phyloP scores from a whole-genome alignment of 35 echinoderm and acorn worm species.

The Lytechinus pictus region DNA sequence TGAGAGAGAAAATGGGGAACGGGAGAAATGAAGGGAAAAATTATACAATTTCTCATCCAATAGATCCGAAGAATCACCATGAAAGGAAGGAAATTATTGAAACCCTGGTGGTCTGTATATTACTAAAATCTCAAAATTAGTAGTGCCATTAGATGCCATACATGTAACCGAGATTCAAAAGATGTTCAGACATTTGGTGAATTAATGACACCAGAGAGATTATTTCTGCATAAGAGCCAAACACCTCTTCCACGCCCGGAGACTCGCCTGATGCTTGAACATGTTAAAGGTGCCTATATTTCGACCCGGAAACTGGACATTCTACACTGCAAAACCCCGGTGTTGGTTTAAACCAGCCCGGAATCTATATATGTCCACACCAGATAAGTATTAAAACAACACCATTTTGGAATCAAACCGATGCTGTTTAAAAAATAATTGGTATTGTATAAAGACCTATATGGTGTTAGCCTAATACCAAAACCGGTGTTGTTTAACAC shows the following conservation, averaged over 20 bases:
- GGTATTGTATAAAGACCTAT: too few relatives aligned
- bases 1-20: too few relatives aligned
- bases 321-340: too few relatives aligned
- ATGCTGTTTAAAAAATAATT: too few relatives aligned
- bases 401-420: too few relatives aligned
- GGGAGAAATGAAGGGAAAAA: background rate
- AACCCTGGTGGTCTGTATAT: background rate
- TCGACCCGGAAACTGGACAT: too few relatives aligned
- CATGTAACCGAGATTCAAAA: background rate
- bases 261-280: background rate
- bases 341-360: too few relatives aligned
- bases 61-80: background rate
- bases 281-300: too few relatives aligned
- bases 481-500: too few relatives aligned
- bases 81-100: background rate
- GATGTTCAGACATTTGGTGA: background rate
- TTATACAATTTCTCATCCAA: conserved; percentile 41
- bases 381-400: too few relatives aligned
- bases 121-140: background rate
- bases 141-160: background rate
- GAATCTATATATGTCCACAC: too few relatives aligned
- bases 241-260: conserved; percentile 17
- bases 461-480: too few relatives aligned
- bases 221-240: background rate
- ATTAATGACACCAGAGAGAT: background rate